Evolutionary conservation across 2,113 vertebrate genomes (phyloP).

Genomic region (Columba livia): DNA sequence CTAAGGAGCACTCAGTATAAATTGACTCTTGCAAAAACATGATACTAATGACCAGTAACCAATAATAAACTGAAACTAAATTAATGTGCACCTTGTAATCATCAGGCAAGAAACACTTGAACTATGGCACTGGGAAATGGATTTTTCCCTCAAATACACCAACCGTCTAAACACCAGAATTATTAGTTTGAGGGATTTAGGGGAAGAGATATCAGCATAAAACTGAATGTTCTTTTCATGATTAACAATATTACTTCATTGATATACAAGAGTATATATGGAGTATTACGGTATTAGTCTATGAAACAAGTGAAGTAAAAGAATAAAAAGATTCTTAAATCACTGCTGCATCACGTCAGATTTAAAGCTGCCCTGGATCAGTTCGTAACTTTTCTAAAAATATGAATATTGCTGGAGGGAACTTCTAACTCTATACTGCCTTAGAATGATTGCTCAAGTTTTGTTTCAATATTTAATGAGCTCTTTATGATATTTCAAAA

Average conservation of each 20-base stretch:
- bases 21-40: not conserved
- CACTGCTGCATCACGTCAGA: not conserved
- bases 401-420: conserved; percentile 1
- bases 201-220: not conserved
- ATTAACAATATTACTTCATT: not conserved
- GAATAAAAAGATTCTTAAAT: not conserved
- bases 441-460: not conserved
- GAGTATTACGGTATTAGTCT: not conserved
- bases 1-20: not conserved
- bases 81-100: not conserved
- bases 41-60: not conserved
- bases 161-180: rapidly evolving
- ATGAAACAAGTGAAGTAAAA: not conserved
- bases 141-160: not conserved
- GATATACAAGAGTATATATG: not conserved
- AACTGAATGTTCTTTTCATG: not conserved
- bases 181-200: not conserved
- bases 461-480: conserved; percentile 56
- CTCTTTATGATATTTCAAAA: conserved; percentile 44
- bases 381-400: not conserved
- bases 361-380: not conserved
- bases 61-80: not conserved
- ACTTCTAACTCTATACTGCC: not conserved
- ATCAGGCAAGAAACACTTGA: not conserved
- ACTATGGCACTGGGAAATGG: not conserved